phyloP scores from a whole-genome alignment of 1,140 invertebrate genomes.

The Drosophila subpulchrella region DNA sequence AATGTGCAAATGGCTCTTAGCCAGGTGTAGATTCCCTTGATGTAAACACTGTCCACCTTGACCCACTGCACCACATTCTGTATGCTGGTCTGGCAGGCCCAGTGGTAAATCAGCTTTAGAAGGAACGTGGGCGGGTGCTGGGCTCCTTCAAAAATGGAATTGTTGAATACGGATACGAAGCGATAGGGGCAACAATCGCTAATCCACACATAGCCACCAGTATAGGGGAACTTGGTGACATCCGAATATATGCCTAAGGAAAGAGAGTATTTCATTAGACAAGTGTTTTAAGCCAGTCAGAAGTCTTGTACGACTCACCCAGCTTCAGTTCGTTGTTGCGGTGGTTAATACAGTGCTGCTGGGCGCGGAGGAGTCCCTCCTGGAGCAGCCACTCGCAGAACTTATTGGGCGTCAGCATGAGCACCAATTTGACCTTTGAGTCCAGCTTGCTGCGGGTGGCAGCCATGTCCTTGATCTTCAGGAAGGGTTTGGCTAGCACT shows the following conservation, averaged over 20 bases:
- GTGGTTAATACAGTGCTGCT: slow-evolving; percentile 90
- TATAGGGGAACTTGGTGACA: slow-evolving; percentile 92
- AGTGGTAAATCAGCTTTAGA: slow-evolving; percentile 94
- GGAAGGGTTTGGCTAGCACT: slow-evolving; percentile 91
- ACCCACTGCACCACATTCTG: slow-evolving; percentile 95
- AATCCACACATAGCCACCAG: slow-evolving; percentile 95
- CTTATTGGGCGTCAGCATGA: slow-evolving; percentile 91
- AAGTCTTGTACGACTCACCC: slow-evolving; percentile 82
- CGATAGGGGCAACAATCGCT: slow-evolving; percentile 92
- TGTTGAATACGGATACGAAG: slow-evolving; percentile 93
- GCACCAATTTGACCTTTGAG: slow-evolving; percentile 91
- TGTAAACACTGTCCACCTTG: slow-evolving; percentile 91
- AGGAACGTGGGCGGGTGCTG: slow-evolving; percentile 92
- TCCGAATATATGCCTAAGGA: slow-evolving; percentile 91
- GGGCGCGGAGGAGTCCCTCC: slow-evolving; percentile 90
- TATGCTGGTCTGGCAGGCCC: slow-evolving; percentile 94
- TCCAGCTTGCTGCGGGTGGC: slow-evolving; percentile 87
- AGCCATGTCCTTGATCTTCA: slow-evolving; percentile 88
- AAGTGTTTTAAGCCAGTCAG: not conserved
- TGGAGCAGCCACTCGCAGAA: slow-evolving; percentile 96
- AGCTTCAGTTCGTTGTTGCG: slow-evolving; percentile 89
- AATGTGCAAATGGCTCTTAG: slow-evolving; percentile 91
- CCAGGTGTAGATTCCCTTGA: slow-evolving; percentile 92
- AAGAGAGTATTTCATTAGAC: not conserved
- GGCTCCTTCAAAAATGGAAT: slow-evolving; percentile 93